Evolutionary conservation across 2,797 vertebrate genomes (phyloP), one percentile per base, ranked within the genome.

Genomic region (Cynodonichthys magdalenae): DNA sequence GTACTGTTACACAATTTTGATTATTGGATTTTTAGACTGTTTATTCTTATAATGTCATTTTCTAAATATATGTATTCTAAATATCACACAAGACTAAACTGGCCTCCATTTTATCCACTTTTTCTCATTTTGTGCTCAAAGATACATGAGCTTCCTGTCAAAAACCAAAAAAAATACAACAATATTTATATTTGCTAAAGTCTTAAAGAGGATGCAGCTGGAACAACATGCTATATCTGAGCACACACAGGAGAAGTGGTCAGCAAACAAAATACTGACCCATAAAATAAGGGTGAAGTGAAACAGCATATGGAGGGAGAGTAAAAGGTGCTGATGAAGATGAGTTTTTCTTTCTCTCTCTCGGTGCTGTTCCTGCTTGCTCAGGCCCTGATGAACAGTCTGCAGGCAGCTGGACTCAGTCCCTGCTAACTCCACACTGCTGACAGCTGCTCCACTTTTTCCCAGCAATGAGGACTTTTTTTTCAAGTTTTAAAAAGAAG

Each of bases 401-500:
- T 88, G 69, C 67, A 87, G 87, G 80, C 82, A 71, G 88, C 74
- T 88, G 84, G 82, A 80, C 69, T 47, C 17, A 46, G 63, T 78
- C 71, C 74, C 67, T 68, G 69, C 74, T 69, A 71, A 50, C 48
- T 69, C 63, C 71, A 69, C 69, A 61, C 34, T 63, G 69, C 46
- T 56, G 64, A 53, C 80, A 79, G 65, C 70, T 71, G 77, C 65
- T 68, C 64, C 63, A 74, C 53, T 78, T 80, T 69, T 36, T 47
- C 47, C 6, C 17, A 20, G 31, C 56, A 44, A 17, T 11, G 56
- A 4, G 51, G 34, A 52, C 6, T 5, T 19, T 74, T 66, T 66
- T 55, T 66, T 18, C 24, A 24, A 24, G 24, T 54, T 66, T 42
- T 63, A 11, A 44, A 20, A 53, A 15, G 57, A 20, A 24, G 9